These are phyloP conservation scores for Agraylea sexmaculata DNA, from an alignment of 1,140 invertebrate species.

Conservation along the genomic window DNA sequence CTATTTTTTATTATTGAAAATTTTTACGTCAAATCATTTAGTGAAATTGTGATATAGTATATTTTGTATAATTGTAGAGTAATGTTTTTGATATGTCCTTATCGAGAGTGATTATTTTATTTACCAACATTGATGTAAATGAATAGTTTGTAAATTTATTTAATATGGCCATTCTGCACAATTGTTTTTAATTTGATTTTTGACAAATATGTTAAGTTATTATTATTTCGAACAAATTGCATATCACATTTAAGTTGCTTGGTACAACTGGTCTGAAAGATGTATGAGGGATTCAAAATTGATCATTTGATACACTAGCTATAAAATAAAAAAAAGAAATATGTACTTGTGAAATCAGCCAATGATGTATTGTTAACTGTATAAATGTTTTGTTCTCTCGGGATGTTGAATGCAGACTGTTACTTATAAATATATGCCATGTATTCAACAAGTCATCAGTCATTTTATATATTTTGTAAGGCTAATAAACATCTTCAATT, in stretches of 20 bases:
- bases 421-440: constrained; percentile 10
- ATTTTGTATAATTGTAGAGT: not conserved
- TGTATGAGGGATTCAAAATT: no score
- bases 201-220: no score
- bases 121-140: no score
- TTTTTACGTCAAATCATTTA: constrained; percentile 5
- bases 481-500: constrained; percentile 21
- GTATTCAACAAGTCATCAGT: constrained; percentile 18
- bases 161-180: no score
- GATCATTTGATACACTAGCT: no score
- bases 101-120: no score
- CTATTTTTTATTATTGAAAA: constrained; percentile 1
- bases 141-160: no score
- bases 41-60: constrained; percentile 9
- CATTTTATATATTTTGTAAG: constrained; percentile 19
- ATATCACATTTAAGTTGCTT: no score
- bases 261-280: no score
- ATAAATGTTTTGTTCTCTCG: constrained; percentile 14
- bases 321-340: constrained; percentile 1
- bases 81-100: no score
- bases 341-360: constrained; percentile 21
- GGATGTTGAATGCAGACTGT: constrained; percentile 15
- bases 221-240: no score
- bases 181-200: no score
- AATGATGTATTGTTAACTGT: constrained; percentile 22